Evolutionary conservation across 2,888 invertebrate genomes (phyloP), one percentile per base, ranked within the genome.

Genomic region (Drosophila bunnanda): DNA sequence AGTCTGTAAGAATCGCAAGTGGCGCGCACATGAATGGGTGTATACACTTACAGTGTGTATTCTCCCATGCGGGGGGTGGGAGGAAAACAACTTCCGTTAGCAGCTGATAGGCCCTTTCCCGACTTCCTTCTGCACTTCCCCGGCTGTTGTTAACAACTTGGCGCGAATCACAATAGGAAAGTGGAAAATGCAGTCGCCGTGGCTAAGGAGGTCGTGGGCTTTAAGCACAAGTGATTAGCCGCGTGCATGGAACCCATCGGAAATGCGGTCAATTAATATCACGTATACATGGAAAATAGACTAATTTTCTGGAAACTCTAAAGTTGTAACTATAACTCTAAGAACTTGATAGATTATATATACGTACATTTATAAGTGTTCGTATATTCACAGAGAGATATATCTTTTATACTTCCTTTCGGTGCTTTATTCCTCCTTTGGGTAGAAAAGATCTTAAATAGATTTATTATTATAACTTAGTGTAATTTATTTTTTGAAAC

Each of bases 61-160:
- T 22, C n/a, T 20, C 32, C 38, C 22, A 34, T 48, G 38, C n/a
- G 39, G 66, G 25, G 28, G 46, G 10, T 3, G 22, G 20, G 53
- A 66, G 60, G 58, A 60, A 46, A 15, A 30, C 48, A 66, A 61
- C 77, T 75, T 71, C 58, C 67, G 66, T 32, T 61, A 46, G 53
- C 66, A 61, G 50, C 57, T 67, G 67, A 70, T 66, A 62, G 59
- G 48, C 50, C 50, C 43, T 54, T 60, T 59, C 50, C 46, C 58
- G 43, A 32, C 41, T 56, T 36, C 55, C 30, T 22, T 13, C 56
- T 22, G 36, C 53, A 22, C 44, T 43, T 56, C 55, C 52, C 57
- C 58, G 48, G 55, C 59, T 58, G 64, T 64, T 72, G 65, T 77
- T 78, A 78, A 77, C 77, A 78, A 78, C 55, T 68, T 76, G 65